Evolutionary conservation across 2,888 invertebrate genomes (phyloP), one percentile per base, ranked within the genome.

Genomic region (Drosophila barbarae): DNA sequence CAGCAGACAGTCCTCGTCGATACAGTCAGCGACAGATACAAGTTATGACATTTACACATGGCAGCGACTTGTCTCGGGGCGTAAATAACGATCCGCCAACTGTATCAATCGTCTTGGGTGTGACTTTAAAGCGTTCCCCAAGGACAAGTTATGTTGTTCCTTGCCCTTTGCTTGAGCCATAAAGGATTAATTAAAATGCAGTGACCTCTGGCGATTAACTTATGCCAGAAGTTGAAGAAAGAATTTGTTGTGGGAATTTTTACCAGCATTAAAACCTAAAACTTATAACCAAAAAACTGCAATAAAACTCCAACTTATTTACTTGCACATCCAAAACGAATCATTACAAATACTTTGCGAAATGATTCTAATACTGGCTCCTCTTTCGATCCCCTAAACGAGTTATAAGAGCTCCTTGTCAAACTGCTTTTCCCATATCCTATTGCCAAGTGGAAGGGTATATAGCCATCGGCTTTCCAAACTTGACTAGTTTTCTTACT

Each of bases 41-140:
- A 54, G 53, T 66, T 66, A 54, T 49, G 65, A 66, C 49, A 66
- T 12, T 32, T 35, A 44, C 64, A 54, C 65, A 53, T 65, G 39
- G 23, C 23, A 66, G 32, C 30, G 50, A 56, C 44, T 67, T 67
- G 42, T 18, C 60, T 21, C 7, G 13, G 13, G 28, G 46, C 60
- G 60, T 47, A 41, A 60, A 60, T 60, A 60, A 55, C 58, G 28
- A 41, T 47, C 46, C 47, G 12, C 26, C 39, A 59, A 21, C 32
- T 9, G 8, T 23, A 59, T 58, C 59, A 21, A 39, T 30, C 39
- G 30, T 13, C 21, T 3, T 21, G n/a, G 15, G 9, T 18, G 15
- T 35, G 23, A 36, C 36, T 42, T 32, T 32, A 63, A 36, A 36
- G 34, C 30, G 30, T n/a, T 13, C 13, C 26, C 18, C 59, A 58